Conservation (phyloP, 30 jellyfish, hydroid and myxozoan species). For the Aurelia aurita complex sp. Pacific region DNA sequence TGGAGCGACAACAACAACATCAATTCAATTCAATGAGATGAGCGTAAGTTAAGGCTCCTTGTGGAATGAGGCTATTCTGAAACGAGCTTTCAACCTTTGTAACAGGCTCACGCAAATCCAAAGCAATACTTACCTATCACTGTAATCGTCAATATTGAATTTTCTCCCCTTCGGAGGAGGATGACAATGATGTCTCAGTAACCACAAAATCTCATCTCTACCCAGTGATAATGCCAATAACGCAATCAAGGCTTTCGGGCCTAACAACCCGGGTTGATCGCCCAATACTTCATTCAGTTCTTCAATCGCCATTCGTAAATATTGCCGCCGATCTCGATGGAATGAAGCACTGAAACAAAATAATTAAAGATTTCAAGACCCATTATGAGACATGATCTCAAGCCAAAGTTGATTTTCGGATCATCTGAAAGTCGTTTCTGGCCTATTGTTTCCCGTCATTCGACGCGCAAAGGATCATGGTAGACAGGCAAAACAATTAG, state of each 20-base stretch:
- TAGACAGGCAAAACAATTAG: too few species aligned
- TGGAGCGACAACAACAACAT: too few species aligned
- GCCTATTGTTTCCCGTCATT: too few species aligned
- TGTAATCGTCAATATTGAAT: slow-evolving; percentile 70
- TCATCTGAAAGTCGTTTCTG: too few species aligned
- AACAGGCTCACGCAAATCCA: too few species aligned
- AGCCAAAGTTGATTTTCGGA: neutral
- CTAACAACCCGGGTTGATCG: slow-evolving; percentile 97
- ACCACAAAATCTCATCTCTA: slow-evolving; percentile 88
- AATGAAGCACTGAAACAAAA: slow-evolving; percentile 68
- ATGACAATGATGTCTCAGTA: slow-evolving; percentile 73
- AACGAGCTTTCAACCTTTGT: too few species aligned
- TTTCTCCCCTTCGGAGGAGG: slow-evolving; percentile 91
- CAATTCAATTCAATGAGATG: too few species aligned
- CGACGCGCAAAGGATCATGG: too few species aligned
- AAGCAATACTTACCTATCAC: slow-evolving; percentile 66
- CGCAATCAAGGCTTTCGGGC: slow-evolving; percentile 95
- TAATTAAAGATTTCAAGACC: neutral
- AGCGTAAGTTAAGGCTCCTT: too few species aligned
- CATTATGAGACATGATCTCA: too few species aligned
- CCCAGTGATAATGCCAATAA: slow-evolving; percentile 87
- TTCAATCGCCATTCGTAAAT: slow-evolving; percentile 83
- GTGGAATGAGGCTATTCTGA: too few species aligned
- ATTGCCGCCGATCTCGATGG: slow-evolving; percentile 92
- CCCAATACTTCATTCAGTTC: slow-evolving; percentile 79